Evolutionary conservation across 2,888 invertebrate genomes (phyloP).

Genomic region (Xanthia togata): DNA sequence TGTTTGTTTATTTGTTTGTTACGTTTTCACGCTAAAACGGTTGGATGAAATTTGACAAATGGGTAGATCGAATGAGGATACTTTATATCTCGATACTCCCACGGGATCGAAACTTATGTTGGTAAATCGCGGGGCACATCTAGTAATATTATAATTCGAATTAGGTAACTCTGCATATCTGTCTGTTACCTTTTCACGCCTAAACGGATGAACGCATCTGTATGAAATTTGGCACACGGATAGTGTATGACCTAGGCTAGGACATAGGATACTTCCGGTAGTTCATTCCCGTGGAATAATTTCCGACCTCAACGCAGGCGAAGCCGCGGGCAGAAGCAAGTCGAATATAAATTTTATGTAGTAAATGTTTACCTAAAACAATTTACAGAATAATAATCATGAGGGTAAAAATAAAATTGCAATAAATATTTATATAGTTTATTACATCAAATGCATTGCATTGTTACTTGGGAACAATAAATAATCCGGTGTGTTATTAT

Average conservation of each 20-base stretch:
- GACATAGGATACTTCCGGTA: background rate
- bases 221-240: background rate
- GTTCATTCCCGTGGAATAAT: background rate
- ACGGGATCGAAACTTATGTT: too few species aligned
- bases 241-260: background rate
- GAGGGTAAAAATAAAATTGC: conserved; percentile 41
- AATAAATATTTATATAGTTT: conserved; percentile 79
- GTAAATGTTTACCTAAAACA: background rate
- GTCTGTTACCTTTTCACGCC: background rate
- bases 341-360: background rate
- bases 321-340: background rate
- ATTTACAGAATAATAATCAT: background rate
- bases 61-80: background rate
- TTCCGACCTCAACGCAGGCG: background rate
- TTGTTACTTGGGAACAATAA: conserved; percentile 86
- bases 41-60: background rate
- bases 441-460: conserved; percentile 90
- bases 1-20: too few species aligned
- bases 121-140: too few species aligned
- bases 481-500: conserved; percentile 83
- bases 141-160: too few species aligned
- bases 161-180: too few species aligned
- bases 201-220: background rate
- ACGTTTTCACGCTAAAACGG: background rate
- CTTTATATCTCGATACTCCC: too few species aligned